Evolutionary conservation across 2,797 vertebrate genomes (phyloP).

Genomic region (Xyrichtys novacula): DNA sequence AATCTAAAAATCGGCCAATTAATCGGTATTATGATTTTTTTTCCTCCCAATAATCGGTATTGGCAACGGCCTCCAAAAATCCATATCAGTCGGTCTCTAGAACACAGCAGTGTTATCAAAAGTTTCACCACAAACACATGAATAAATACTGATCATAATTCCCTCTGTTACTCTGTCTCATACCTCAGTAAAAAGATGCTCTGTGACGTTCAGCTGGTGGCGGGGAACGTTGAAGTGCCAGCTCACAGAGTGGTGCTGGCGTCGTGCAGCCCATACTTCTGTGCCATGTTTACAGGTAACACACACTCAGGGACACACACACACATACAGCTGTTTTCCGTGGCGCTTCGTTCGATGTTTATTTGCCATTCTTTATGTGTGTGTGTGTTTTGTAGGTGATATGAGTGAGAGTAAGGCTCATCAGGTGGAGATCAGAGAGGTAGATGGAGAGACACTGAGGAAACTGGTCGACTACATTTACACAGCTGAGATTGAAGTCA

Average conservation of each 20-base stretch:
- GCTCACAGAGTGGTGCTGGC: slow-evolving; percentile 95
- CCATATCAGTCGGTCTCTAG: no score
- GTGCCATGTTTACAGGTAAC: slow-evolving; percentile 99
- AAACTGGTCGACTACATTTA: slow-evolving; percentile 97
- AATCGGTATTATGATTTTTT: no score
- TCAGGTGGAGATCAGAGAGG: slow-evolving; percentile 94
- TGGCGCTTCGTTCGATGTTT: accelerated
- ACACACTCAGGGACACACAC: slow-evolving; percentile 24
- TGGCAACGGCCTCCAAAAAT: no score
- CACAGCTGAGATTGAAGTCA: slow-evolving; percentile 95
- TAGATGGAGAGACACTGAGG: slow-evolving; percentile 93
- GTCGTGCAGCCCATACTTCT: slow-evolving; percentile 97
- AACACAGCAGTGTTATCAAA: not conserved
- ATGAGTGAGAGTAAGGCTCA: slow-evolving; percentile 98
- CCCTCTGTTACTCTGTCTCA: not conserved
- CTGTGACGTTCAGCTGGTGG: slow-evolving; percentile 95
- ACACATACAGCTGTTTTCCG: slow-evolving; percentile 15
- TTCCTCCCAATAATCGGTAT: no score
- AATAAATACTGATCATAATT: not conserved
- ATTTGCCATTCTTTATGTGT: slow-evolving; percentile 6
- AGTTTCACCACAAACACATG: not conserved
- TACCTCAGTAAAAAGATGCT: slow-evolving; percentile 91
- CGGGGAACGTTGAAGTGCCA: slow-evolving; percentile 91
- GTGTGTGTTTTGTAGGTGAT: slow-evolving; percentile 84
- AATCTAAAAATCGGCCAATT: no score